phyloP scores from a whole-genome alignment of 2,113 vertebrate species.

The Girardinichthys multiradiatus region DNA sequence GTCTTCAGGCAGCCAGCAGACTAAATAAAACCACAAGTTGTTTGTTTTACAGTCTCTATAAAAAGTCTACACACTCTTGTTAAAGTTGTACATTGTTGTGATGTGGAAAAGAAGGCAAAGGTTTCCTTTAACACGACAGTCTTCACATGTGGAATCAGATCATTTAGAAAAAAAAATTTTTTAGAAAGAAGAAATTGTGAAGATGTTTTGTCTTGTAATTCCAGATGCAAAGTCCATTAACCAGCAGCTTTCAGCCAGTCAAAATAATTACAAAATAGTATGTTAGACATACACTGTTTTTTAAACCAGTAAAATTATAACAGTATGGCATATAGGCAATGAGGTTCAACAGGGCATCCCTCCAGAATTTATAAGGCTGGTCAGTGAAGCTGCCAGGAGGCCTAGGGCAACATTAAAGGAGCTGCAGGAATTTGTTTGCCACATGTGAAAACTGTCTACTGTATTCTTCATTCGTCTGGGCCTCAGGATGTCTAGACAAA shows the following conservation, averaged over 20 bases:
- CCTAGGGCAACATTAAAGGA: neutral
- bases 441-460: neutral
- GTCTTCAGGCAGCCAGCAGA: constrained; percentile 1
- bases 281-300: neutral
- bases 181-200: neutral
- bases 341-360: neutral
- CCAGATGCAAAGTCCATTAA: neutral
- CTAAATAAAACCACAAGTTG: constrained; percentile 3
- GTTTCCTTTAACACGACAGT: neutral
- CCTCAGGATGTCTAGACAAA: neutral
- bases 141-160: neutral
- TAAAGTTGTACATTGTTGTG: neutral
- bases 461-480: neutral
- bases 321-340: neutral
- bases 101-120: neutral
- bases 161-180: neutral
- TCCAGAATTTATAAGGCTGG: neutral
- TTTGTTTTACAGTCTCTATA: neutral
- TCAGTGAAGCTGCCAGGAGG: neutral
- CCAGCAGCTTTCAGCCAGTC: neutral
- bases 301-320: neutral
- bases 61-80: neutral
- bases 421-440: neutral
- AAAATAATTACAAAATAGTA: neutral
- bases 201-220: neutral